Evolutionary conservation across 1,140 invertebrate genomes (phyloP).

Genomic region (Drosophila leontia): DNA sequence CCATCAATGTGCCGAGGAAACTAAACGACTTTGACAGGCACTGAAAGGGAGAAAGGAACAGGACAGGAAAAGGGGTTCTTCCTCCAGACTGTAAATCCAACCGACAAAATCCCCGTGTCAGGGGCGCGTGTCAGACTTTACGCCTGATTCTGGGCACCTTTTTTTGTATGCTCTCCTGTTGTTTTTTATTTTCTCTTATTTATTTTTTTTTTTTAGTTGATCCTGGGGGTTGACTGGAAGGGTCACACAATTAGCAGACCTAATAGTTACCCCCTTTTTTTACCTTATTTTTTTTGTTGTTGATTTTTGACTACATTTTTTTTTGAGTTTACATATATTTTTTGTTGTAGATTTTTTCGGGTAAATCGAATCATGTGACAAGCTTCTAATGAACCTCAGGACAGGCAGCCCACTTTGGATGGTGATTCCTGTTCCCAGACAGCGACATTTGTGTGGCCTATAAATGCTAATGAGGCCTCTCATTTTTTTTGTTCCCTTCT

Average conservation of each 20-base stretch:
- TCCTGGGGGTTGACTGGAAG: constrained; percentile 43
- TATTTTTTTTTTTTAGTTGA: constrained; percentile 6
- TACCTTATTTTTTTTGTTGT: constrained; percentile 28
- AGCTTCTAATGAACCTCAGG: constrained; percentile 81
- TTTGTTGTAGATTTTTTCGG: constrained; percentile 3
- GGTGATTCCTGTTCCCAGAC: constrained; percentile 21
- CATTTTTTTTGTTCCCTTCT: constrained; percentile 25
- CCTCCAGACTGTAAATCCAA: constrained; percentile 10
- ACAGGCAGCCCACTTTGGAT: constrained; percentile 34
- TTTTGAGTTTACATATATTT: background rate
- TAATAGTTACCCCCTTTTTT: constrained; percentile 43
- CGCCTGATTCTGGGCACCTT: constrained; percentile 33
- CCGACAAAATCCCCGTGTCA: constrained; percentile 40
- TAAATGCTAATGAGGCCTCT: constrained; percentile 78
- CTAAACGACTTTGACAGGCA: constrained; percentile 75
- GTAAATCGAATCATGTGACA: constrained; percentile 81
- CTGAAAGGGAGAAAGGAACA: constrained; percentile 44
- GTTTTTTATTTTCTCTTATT: background rate
- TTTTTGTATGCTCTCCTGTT: constrained; percentile 1
- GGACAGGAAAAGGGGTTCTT: constrained; percentile 21
- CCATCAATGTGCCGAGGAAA: constrained; percentile 57
- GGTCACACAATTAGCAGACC: constrained; percentile 75
- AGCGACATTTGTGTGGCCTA: constrained; percentile 73
- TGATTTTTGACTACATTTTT: constrained; percentile 18
- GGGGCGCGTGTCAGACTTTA: constrained; percentile 63